Base-by-base conservation (phyloP, 2,113 vertebrate genomes). In the Orycteropus afer region DNA sequence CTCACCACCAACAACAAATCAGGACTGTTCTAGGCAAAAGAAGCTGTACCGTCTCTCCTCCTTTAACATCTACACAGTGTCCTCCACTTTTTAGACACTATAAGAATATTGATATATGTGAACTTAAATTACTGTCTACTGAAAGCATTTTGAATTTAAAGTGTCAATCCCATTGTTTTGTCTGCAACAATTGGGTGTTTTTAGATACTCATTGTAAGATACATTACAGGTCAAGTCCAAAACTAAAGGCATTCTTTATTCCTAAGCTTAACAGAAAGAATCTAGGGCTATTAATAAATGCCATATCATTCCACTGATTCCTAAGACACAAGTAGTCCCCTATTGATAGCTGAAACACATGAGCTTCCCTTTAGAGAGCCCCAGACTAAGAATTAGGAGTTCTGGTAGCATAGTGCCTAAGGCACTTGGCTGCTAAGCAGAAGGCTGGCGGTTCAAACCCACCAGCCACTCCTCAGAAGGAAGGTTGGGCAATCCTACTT, bases 121-220 rank as follows among this genome's bases (percentile, higher is more conserved):
- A 76, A 55, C 23, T 80, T 57, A 49, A 53, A 20, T 69, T 2
- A 14, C 65, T 69, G 85, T 22, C 55, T 87, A 22, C 57, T 63
- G 51, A n/a, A 76, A 94, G 11, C 45, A 85, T 81, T 90, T 96
- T 47, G 37, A 89, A 27, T 8, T 91, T 80, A 59, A 78, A 5
- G 42, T 89, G 45, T 3, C 10, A 92, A n/a, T 90, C 67, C 55
- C 11, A 34, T 37, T 69, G 15, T 47, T 86, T 71, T 89, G 25
- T 80, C 11, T 77, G 37, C 49, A 86, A 53, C 4, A 53, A 51
- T 4, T 37, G 13, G 20, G 67, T 76, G 7, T 74, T 29, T 25
- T 63, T 73, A 29, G 83, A 65, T 47, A 89, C 4, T 17, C 47
- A 61, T 5, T 42, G 2, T 78, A 71, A 91, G 37, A 78, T 25